phyloP scores from a whole-genome alignment of 2,888 invertebrate species.

The Aphrophora alni region DNA sequence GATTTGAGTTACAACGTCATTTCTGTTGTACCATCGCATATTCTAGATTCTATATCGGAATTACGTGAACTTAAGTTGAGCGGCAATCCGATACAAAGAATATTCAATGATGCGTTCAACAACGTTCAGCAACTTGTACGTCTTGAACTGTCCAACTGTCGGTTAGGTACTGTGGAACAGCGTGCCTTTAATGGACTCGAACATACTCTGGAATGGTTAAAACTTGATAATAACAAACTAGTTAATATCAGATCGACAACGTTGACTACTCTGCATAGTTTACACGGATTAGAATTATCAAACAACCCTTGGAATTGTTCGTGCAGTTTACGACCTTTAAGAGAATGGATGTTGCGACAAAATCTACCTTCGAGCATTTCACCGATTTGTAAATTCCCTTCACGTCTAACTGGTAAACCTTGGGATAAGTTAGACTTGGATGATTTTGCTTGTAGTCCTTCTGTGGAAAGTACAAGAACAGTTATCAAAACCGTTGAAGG shows the following conservation, averaged over 20 bases:
- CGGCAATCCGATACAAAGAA: constrained; percentile 75
- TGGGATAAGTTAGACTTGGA: constrained; percentile 81
- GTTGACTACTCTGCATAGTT: constrained; percentile 69
- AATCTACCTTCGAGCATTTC: constrained; percentile 77
- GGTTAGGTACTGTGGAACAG: constrained; percentile 70
- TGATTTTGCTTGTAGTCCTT: constrained; percentile 80
- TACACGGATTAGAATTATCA: constrained; percentile 78
- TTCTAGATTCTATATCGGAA: constrained; percentile 75
- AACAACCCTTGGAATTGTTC: constrained; percentile 85
- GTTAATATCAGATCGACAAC: constrained; percentile 70
- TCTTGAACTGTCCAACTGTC: constrained; percentile 76
- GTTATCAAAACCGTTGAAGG: constrained; percentile 72
- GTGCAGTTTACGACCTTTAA: constrained; percentile 73
- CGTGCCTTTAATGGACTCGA: constrained; percentile 77
- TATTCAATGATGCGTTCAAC: constrained; percentile 73
- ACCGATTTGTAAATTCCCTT: constrained; percentile 73
- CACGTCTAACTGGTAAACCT: constrained; percentile 66
- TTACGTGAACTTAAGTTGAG: constrained; percentile 75
- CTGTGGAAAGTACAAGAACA: constrained; percentile 67
- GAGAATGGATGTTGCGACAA: constrained; percentile 79
- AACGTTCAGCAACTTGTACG: constrained; percentile 71
- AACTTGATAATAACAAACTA: constrained; percentile 77
- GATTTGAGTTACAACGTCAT: constrained; percentile 79
- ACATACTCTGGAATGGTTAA: constrained; percentile 75
- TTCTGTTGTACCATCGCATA: constrained; percentile 71